Conservation (phyloP, 1,140 invertebrate species). For the Acyrthosiphon pisum region DNA sequence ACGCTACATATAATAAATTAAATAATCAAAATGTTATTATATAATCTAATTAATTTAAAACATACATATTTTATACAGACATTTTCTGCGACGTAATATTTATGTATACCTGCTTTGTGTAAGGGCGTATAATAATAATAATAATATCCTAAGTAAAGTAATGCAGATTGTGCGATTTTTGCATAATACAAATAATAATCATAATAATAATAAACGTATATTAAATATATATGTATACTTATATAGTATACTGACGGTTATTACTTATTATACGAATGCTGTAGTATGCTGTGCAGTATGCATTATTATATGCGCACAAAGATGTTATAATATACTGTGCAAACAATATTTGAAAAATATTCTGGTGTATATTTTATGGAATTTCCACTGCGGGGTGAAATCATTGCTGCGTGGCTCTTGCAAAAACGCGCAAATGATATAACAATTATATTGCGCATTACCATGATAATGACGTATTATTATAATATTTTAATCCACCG, state of each 20-base stretch:
- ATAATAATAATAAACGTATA: neutral
- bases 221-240: neutral
- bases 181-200: neutral
- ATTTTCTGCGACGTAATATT: neutral
- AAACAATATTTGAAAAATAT: conserved; percentile 9
- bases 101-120: neutral
- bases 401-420: neutral
- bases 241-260: neutral
- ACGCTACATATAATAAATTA: neutral
- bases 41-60: neutral
- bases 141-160: neutral
- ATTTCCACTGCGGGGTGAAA: neutral
- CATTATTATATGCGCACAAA: neutral
- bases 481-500: neutral
- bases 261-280: neutral
- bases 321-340: neutral
- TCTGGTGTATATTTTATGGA: neutral
- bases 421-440: neutral
- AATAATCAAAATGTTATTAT: neutral
- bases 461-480: neutral
- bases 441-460: neutral
- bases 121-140: neutral
- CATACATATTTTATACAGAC: neutral
- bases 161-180: neutral
- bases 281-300: neutral